Evolutionary conservation across 1,140 invertebrate species (phyloP), one percentile per base, ranked within the genome.

Genomic region (Hypsibius dujardini): DNA sequence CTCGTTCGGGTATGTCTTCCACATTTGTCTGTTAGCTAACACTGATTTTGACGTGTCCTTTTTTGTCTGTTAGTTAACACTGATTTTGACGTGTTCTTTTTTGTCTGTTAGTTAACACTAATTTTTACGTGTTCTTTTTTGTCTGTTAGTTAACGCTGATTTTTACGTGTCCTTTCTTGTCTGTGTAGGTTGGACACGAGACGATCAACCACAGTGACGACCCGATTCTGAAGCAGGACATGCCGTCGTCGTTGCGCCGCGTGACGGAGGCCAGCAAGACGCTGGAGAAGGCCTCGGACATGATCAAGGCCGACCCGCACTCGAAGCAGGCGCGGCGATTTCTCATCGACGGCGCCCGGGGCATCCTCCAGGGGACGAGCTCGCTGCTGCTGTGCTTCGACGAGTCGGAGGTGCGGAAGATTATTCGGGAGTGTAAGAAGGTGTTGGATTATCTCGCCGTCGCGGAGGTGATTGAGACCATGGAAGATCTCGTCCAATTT

Each of bases 331-430:
- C 95, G 1, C 78, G 50, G 7, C 50, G 50, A 7, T 56, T 56
- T n/a, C 81, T 95, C 72, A 95, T 95, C 76, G 92, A 95, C 83
- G 92, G 92, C 67, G 91, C 92, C 70, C 85, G 92, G 80, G 93
- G 95, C 70, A 87, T 87, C 76, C 84, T 99, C 50, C 94, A 98
- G 83, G 95, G 95, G 71, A 98, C 95, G 14, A 98, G 94, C 69
- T 89, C 91, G 15, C 83, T 98, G 59, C 82, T 98, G 70, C 82
- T 98, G 1, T 96, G 92, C 78, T 98, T 98, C 78, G 95, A 99
- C 79, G 95, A 98, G 80, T 97, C 92, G 1, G 95, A 98, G 86
- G 95, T 99, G 2, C 84, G 95, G 71, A 99, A 98, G 83, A 98
- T 99, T 72, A 94, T 99, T 69, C 85, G 90, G 71, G 90, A 95